Conservation (phyloP, 1,140 invertebrate genomes). For the Drosophila parvula region DNA sequence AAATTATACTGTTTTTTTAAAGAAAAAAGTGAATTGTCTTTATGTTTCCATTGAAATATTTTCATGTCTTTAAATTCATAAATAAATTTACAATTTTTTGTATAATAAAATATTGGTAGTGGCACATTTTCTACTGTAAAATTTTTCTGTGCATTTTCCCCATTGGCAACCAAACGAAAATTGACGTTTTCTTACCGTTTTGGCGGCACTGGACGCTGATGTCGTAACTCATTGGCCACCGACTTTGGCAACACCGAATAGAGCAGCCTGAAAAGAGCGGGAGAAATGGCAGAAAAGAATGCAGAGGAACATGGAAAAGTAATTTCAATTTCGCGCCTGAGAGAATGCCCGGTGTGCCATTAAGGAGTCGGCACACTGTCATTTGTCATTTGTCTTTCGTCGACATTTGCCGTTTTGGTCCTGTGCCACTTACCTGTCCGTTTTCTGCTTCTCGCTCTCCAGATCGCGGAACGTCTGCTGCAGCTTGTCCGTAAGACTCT, state of each 20-base stretch:
- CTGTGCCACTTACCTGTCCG: constrained; percentile 90
- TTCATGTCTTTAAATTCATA: background rate
- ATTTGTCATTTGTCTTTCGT: constrained; percentile 90
- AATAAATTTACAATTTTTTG: too few species aligned
- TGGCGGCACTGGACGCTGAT: constrained; percentile 94
- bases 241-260: constrained; percentile 97
- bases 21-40: background rate
- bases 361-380: constrained; percentile 57
- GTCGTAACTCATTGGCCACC: constrained; percentile 96
- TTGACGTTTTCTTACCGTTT: constrained; percentile 84
- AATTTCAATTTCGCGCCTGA: constrained; percentile 81
- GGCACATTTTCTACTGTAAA: background rate
- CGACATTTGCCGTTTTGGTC: constrained; percentile 81
- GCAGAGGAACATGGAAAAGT: constrained; percentile 61
- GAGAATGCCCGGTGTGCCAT: constrained; percentile 54
- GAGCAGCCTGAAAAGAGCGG: constrained; percentile 87
- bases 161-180: constrained; percentile 11
- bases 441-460: constrained; percentile 98
- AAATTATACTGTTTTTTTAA: background rate
- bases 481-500: constrained; percentile 97
- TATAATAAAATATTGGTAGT: background rate
- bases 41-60: background rate
- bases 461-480: constrained; percentile 97
- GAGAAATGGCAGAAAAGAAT: constrained; percentile 22
- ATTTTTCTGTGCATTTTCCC: constrained; percentile 17